Evolutionary conservation across 2,113 vertebrate genomes (phyloP), one percentile per base, ranked within the genome.

Genomic region (Pterocles burchelli): DNA sequence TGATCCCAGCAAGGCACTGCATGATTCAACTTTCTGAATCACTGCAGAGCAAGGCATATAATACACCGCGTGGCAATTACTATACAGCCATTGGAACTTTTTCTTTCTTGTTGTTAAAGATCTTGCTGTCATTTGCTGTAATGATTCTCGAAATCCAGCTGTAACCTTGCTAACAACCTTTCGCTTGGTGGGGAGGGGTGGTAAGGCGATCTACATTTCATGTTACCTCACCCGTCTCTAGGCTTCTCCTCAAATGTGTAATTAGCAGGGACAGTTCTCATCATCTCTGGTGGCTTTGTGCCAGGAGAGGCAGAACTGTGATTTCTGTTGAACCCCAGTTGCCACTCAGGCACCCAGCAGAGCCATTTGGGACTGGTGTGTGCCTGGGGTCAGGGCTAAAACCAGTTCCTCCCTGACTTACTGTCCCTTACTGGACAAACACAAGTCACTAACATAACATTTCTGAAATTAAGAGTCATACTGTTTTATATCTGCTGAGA

Each of bases 1-100:
- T 97, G 96, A 94, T 90, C 89, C 88, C 95, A 97, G 93, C 95
- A 88, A 96, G 89, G 66, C 92, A 94, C 2, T 38, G 86, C 78
- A 85, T 8, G 1, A 82, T 43, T 84, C 88, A 70, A 77, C 88
- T 89, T 93, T 90, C 87, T 77, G 80, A 96, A 62, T 52, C 80
- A 61, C 85, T 83, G 73, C 80, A 91, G 85, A 89, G 80, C 58
- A 66, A 92, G 63, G 73, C 73, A 65, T 13, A 58, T 34, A 89
- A 73, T 45, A 67, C 72, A 66, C 48, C 45, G 29, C 1, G 7
- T 26, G 62, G 82, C 59, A 87, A 87, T 90, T 85, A 66, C 83
- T 59, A 33, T 3, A 81, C 41, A 79, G 73, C 93, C 83, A 55
- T 13, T 11, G 55, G 87, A 79, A 77, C 81, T 89, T 94, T 78